Percentiles rank a stretch among this genome's conserved stretches.
phyloP scores from a whole-genome alignment of 92 coral and sea anemone genomes.

The Parazoanthus atlanticus region DNA sequence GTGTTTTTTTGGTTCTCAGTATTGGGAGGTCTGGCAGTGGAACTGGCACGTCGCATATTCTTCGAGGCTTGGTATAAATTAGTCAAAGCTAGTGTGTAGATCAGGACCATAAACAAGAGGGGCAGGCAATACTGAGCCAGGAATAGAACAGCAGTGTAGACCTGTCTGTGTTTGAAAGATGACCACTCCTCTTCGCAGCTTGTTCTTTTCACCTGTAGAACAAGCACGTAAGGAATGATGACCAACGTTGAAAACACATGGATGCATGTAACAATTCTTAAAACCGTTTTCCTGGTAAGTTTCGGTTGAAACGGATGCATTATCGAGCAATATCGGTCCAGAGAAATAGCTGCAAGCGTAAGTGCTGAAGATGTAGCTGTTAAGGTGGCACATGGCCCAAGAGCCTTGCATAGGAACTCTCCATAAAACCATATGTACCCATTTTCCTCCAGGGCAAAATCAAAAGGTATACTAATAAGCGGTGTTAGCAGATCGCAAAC shows the following conservation, averaged over 20 bases:
- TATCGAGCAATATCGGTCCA: constrained; percentile 69
- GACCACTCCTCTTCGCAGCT: constrained; percentile 77
- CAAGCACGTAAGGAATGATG: constrained; percentile 48
- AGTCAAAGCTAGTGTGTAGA: constrained; percentile 61
- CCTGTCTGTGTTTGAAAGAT: constrained; percentile 48
- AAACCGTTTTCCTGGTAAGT: constrained; percentile 40
- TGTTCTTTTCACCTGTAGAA: constrained; percentile 38
- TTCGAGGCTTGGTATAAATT: constrained; percentile 33
- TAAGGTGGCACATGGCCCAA: constrained; percentile 56
- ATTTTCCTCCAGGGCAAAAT: constrained; percentile 50
- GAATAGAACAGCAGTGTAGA: constrained; percentile 69
- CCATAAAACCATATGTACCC: constrained; percentile 54
- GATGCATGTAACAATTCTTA: constrained; percentile 36
- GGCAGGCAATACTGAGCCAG: constrained; percentile 72
- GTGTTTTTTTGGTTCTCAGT: not conserved
- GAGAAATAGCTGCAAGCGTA: constrained; percentile 65
- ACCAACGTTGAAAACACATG: constrained; percentile 47
- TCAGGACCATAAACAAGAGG: constrained; percentile 60
- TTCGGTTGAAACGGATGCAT: constrained; percentile 72
- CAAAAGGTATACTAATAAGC: constrained; percentile 65
- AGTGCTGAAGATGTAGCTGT: constrained; percentile 58
- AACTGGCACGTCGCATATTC: not conserved
- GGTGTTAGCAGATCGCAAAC: constrained; percentile 72
- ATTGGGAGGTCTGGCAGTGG: not conserved
- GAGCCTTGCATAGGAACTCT: constrained; percentile 43